Base-by-base conservation (phyloP, 2,888 invertebrate species). In the Achlya flavicornis region DNA sequence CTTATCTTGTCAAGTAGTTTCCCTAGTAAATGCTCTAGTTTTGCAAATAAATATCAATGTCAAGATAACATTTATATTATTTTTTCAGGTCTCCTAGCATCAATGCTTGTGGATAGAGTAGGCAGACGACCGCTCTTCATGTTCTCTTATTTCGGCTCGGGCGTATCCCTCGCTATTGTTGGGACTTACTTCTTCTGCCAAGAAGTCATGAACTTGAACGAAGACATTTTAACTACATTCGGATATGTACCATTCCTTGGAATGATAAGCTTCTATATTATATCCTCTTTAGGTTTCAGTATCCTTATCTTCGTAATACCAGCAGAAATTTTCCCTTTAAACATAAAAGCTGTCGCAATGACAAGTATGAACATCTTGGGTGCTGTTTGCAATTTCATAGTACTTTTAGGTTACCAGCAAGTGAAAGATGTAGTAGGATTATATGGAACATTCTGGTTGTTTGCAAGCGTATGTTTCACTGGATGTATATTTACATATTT, bases 251-350 rank as follows among this genome's bases (percentile, higher is more conserved):
- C 88, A 0, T 90, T 94, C 16, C 80, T 90, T 2, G 93, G 94
- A 0, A 85, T 95, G n/a, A 78, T 88, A 8, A 8, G 80, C 1
- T 79, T 83, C 0, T 81, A 77, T 12, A n/a, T n/a, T n/a, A 72
- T 86, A 0, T 79, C 87, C 0, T 81, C 82, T 12, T 32, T 91
- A 35, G 95, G 95, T 0, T 88, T 92, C 58, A 92, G 91, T 61
- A 93, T 94, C 0, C 72, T 95, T n/a, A 82, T 89, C 0, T 90
- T 89, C 62, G 83, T 92, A 65, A 88, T 95, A 64, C 86, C 94
- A 19, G 94, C 94, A 0, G 95, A 95, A 77, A 81, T 95, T 10
- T 95, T 95, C 66, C 94, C 95, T 0, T 85, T 95, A 3, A 95
- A 94, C 70, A 92, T 95, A 0, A 95, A 95, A 75, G 92, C 94